phyloP scores from a whole-genome alignment of 2,113 vertebrate species.

The Theristicus caerulescens region DNA sequence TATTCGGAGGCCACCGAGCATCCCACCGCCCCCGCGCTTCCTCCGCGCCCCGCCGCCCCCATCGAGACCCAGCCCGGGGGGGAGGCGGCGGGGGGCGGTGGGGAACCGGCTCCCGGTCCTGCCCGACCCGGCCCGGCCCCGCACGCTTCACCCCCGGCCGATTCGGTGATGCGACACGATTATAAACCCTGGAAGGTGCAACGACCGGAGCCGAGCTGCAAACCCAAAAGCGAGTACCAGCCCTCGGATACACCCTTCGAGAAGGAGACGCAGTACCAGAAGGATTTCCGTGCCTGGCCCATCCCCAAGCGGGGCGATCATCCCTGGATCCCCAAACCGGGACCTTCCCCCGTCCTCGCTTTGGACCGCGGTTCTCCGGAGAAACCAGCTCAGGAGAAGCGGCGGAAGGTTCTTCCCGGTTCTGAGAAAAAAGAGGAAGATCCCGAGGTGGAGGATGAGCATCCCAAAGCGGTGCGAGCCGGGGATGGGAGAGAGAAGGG shows the following conservation, averaged over 20 bases:
- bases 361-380: constrained; percentile 2
- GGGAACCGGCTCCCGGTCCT: neutral
- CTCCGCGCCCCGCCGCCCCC: constrained; percentile 78
- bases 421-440: constrained; percentile 3
- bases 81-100: constrained; percentile 59
- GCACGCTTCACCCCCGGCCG: constrained; percentile 31
- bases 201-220: constrained; percentile 89
- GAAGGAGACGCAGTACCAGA: constrained; percentile 95
- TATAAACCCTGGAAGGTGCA: constrained; percentile 92
- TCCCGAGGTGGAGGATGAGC: neutral
- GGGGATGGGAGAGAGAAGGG: constrained; percentile 43
- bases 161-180: constrained; percentile 95
- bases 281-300: constrained; percentile 95
- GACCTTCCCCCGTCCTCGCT: constrained; percentile 38
- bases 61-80: constrained; percentile 69
- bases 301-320: constrained; percentile 89
- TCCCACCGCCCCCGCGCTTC: neutral
- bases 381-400: constrained; percentile 62
- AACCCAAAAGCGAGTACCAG: constrained; percentile 92
- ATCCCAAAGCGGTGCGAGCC: neutral
- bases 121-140: neutral
- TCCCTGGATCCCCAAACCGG: constrained; percentile 92
- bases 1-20: constrained; percentile 90
- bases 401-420: neutral
- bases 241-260: constrained; percentile 89